Conservation (phyloP, 1,140 invertebrate species). For the Drosophila triauraria region DNA sequence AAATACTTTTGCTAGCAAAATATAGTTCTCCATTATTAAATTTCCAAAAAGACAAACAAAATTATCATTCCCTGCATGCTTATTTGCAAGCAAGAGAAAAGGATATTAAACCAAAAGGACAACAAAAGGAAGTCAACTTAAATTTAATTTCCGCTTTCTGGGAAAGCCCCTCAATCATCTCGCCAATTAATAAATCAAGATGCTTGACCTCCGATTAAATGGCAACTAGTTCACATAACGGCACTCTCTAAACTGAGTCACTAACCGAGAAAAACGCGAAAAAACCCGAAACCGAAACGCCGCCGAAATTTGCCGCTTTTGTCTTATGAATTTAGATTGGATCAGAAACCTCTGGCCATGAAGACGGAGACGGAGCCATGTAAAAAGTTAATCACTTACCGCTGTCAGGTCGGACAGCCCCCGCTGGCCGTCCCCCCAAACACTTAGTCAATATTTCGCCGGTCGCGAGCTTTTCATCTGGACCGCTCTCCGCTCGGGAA, state of each 20-base stretch:
- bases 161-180: slow-evolving; percentile 1
- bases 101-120: not conserved
- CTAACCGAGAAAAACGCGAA: slow-evolving; percentile 16
- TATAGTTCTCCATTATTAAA: too few relatives aligned
- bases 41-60: too few relatives aligned
- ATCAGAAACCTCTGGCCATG: slow-evolving; percentile 35
- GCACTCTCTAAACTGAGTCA: slow-evolving; percentile 46
- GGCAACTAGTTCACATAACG: slow-evolving; percentile 49
- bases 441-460: slow-evolving; percentile 45
- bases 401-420: slow-evolving; percentile 37
- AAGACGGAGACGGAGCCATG: slow-evolving; percentile 25
- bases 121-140: not conserved
- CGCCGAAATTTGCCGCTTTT: slow-evolving; percentile 40
- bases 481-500: slow-evolving; percentile 32
- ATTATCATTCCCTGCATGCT: too few relatives aligned
- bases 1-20: too few relatives aligned
- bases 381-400: slow-evolving; percentile 55
- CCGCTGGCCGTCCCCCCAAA: too few relatives aligned
- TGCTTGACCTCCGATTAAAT: slow-evolving; percentile 40
- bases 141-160: not conserved
- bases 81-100: too few relatives aligned
- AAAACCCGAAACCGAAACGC: not conserved
- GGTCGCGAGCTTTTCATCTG: slow-evolving; percentile 42
- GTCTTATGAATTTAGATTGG: slow-evolving; percentile 48
- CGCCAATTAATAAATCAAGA: slow-evolving; percentile 45